Base-by-base conservation (phyloP, 2,797 vertebrate species). In the Anguilla obscura region DNA sequence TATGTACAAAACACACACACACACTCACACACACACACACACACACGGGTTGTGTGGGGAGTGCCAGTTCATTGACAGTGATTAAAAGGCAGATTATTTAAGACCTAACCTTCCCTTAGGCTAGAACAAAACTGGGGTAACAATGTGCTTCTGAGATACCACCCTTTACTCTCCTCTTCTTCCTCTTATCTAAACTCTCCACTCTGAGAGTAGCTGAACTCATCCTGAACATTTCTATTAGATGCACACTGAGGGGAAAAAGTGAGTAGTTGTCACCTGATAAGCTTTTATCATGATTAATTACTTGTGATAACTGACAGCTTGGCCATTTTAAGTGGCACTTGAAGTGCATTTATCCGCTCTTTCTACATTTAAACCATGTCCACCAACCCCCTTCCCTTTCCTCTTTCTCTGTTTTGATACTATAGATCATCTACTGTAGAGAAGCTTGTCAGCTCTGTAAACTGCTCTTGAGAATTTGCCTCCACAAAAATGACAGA, bases 21-120 rank as follows among this genome's bases (percentile, higher is more conserved):
- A 85, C 92, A 90, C 85, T 88, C 89, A 83, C 92, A 90, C 85
- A 89, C 89, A 83, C 89, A 54, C 50, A 87, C 91, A 93, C 94
- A 91, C 88, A 91, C 7, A 21, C 7, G 24, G 79, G 40, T 94
- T 92, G 92, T 85, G 89, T 87, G 87, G 95, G 93, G 95, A 95
- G 74, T 87, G 90, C 86, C 93, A 94, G 94, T 66, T 91, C 91
- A 93, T 93, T 86, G 63, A 85, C 90, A 93, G 93, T 91, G 89
- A 84, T 86, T 79, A 80, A 80, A 87, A 90, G 88, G 89, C 91
- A 93, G 90, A 91, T 82, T 24, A 91, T 94, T 93, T 89, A 91
- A 90, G 92, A 88, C 91, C 91, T 91, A 94, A 94, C 91, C 93
- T 94, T 93, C 93, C 95, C 94, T 40, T 50, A 92, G 94, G 94